A percentile compares a stretch with the other conserved stretches of the same genome.
phyloP scores from a whole-genome alignment of 2,888 invertebrate genomes.

The Litoditis marina region DNA sequence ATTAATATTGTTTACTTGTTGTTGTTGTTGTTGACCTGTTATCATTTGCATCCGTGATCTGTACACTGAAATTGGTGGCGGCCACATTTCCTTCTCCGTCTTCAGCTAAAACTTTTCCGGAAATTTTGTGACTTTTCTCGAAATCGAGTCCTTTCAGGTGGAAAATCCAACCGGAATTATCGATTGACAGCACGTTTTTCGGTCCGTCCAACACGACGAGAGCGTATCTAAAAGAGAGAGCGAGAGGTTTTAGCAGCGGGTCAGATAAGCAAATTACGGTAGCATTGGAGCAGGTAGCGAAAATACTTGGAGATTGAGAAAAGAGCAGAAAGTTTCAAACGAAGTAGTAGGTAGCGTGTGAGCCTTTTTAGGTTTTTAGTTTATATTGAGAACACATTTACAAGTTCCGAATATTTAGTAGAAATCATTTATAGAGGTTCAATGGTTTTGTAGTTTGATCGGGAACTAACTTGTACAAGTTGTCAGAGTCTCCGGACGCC shows the following conservation, averaged over 20 bases:
- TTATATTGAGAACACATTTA: too few relatives aligned
- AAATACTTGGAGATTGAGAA: neutral
- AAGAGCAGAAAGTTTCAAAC: too few relatives aligned
- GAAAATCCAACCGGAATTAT: constrained; percentile 17
- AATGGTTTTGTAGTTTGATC: too few relatives aligned
- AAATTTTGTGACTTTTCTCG: constrained; percentile 23
- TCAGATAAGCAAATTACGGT: too few relatives aligned
- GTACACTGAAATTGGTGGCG: constrained; percentile 21
- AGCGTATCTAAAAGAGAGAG: constrained; percentile 24
- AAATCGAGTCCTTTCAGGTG: constrained; percentile 21
- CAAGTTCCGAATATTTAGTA: too few relatives aligned
- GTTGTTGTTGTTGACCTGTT: too few relatives aligned
- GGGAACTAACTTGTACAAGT: constrained; percentile 25
- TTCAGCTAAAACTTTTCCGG: constrained; percentile 22
- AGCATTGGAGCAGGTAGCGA: constrained; percentile 1
- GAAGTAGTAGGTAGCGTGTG: too few relatives aligned
- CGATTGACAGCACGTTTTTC: constrained; percentile 19
- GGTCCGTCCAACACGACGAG: constrained; percentile 23
- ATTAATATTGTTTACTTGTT: too few relatives aligned
- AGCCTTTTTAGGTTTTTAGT: too few relatives aligned
- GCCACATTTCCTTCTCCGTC: constrained; percentile 18
- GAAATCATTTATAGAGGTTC: too few relatives aligned
- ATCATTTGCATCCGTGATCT: constrained; percentile 34
- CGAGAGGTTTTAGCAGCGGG: too few relatives aligned
- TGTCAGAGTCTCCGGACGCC: constrained; percentile 9